A percentile compares a stretch with the other conserved stretches of the same genome.
phyloP scores from a whole-genome alignment of 2,888 invertebrate genomes.

The Ptilodon capucinus region DNA sequence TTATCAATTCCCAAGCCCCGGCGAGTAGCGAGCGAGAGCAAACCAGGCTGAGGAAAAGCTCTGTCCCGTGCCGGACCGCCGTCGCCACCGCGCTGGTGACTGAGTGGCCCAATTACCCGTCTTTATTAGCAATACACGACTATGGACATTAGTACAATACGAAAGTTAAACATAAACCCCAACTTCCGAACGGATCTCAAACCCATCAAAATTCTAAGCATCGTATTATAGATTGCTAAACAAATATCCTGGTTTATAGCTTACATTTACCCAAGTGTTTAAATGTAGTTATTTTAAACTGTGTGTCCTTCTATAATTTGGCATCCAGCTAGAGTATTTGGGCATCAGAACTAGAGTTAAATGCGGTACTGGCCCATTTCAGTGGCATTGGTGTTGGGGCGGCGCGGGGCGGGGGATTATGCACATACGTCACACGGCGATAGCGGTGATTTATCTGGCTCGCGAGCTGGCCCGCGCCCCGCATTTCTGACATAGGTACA shows the following conservation, averaged over 20 bases:
- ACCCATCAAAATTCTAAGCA: no score
- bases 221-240: no score
- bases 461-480: neutral
- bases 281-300: no score
- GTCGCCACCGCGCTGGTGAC: neutral
- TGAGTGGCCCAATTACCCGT: neutral
- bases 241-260: no score
- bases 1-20: neutral
- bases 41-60: neutral
- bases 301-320: no score
- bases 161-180: no score
- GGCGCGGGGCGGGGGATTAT: neutral
- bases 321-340: neutral
- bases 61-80: neutral
- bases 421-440: slow-evolving; percentile 8
- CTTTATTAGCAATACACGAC: slow-evolving; percentile 8
- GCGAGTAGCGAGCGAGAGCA: neutral
- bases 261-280: no score
- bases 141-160: slow-evolving; percentile 10
- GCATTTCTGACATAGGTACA: neutral
- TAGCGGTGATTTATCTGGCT: neutral
- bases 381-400: neutral
- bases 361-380: neutral
- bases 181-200: no score
- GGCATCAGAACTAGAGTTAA: neutral